Conservation (phyloP, 2,113 vertebrate genomes). For the Oenanthe oenanthe region DNA sequence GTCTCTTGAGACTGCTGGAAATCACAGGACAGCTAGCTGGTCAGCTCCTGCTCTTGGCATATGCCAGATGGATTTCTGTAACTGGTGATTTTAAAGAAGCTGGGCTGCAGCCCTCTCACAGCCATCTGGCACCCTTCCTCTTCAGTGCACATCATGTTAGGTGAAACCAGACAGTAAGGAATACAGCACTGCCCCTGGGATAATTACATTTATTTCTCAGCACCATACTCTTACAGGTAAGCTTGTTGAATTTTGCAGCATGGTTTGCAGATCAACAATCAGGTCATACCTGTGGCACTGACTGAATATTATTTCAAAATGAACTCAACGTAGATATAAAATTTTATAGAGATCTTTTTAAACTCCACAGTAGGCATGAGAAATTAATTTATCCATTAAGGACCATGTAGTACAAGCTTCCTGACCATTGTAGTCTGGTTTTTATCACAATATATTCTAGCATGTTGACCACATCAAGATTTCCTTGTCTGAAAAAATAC, state of each 20-base stretch:
- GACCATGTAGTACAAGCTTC: not conserved
- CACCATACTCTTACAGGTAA: not conserved
- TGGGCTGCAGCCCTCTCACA: not conserved
- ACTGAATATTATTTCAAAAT: not conserved
- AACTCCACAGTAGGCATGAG: not conserved
- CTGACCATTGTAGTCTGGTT: not conserved
- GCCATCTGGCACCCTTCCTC: not conserved
- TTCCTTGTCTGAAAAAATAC: not conserved
- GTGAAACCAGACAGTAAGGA: not conserved
- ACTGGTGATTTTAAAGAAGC: not conserved
- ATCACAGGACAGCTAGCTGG: not conserved
- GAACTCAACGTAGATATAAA: not conserved
- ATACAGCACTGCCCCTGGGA: not conserved
- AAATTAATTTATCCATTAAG: not conserved
- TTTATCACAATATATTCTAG: not conserved
- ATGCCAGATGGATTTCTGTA: not conserved
- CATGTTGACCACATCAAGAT: not conserved
- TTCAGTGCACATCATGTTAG: not conserved
- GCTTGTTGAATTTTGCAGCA: not conserved
- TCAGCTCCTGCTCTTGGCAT: not conserved
- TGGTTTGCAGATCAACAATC: not conserved
- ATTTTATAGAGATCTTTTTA: not conserved
- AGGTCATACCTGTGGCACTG: not conserved
- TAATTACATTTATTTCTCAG: not conserved
- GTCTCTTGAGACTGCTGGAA: not conserved